Base-by-base conservation (phyloP, 2,888 invertebrate genomes). In the Agrochola macilenta region DNA sequence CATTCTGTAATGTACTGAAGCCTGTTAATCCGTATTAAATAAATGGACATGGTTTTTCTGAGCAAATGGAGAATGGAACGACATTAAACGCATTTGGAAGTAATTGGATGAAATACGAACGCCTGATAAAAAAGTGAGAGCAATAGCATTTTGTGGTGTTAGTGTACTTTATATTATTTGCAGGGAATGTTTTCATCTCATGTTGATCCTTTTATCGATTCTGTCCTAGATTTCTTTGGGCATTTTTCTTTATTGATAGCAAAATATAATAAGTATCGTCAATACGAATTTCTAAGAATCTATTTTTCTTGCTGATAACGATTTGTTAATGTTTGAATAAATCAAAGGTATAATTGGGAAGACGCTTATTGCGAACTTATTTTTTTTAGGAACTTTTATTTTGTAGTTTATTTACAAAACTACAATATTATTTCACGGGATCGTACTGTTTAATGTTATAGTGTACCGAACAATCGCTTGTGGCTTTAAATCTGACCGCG, bases 1-100 rank as follows among this genome's bases (percentile, higher is more conserved):
- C 86, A 89, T 87, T 81, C 82, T 84, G 87, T 81, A 79, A 88
- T 87, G 81, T 89, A 85, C 86, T 82, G 74, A 77, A 83, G 79
- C 80, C 77, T 87, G 85, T 85, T 91, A 90, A 92, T 91, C 90
- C 90, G 83, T 88, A 88, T 90, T 86, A 88, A 90, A 92, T 92
- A 90, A 91, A 91, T 89, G 90, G 80, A 81, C 82, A 76, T 75
- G 74, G 54, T 76, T 84, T 61, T 84, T 80, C 63, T 64, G 20
- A 80, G 65, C 58, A 74, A 69, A 60, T 60, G 60, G 58, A 58
- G 69, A 60, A 77, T 71, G 20, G 46, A 35, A 64, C 11, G 68
- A 61, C 54, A 74, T 68, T 57, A 65, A 70, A 73, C 39, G 74
- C 58, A 57, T 64, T 57, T 60, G 30, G 49, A 78, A 12, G 9